Percentiles rank a stretch among this genome's conserved stretches.
Evolutionary conservation across 1,140 invertebrate species (phyloP).

Genomic region (Atta cephalotes): DNA sequence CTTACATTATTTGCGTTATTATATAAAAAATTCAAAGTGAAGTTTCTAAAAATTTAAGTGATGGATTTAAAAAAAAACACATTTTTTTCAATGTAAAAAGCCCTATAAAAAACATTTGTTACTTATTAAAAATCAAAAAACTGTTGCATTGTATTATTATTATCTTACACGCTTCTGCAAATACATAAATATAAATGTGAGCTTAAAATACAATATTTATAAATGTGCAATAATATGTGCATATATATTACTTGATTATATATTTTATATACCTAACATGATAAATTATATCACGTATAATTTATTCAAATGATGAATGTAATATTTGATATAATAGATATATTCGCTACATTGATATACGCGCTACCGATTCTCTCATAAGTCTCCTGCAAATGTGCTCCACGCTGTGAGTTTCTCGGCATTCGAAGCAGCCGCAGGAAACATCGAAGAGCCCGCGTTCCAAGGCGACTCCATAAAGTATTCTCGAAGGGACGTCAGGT

Average conservation of each 20-base stretch:
- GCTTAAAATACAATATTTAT: neutral
- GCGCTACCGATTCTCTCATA: neutral
- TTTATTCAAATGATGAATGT: neutral
- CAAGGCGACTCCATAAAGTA: slow-evolving; percentile 53
- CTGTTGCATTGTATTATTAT: too few relatives aligned
- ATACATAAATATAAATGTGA: neutral
- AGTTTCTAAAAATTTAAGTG: too few relatives aligned
- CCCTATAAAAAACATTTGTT: too few relatives aligned
- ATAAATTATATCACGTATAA: neutral
- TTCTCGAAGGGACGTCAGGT: slow-evolving; percentile 54
- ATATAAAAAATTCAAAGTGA: too few relatives aligned
- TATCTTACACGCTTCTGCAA: too few relatives aligned
- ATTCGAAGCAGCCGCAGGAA: slow-evolving; percentile 33
- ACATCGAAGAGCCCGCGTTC: slow-evolving; percentile 25
- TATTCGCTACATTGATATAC: neutral
- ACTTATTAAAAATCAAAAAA: too few relatives aligned
- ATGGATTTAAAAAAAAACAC: too few relatives aligned
- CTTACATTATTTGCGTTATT: too few relatives aligned
- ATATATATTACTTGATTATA: neutral
- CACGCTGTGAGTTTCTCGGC: slow-evolving; percentile 12
- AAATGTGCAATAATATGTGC: too few relatives aligned
- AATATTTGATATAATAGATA: neutral
- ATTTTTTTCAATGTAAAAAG: too few relatives aligned
- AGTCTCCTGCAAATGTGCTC: neutral
- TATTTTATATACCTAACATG: neutral